phyloP scores from a whole-genome alignment of 1,140 invertebrate genomes.

The Diachasma alloeum region DNA sequence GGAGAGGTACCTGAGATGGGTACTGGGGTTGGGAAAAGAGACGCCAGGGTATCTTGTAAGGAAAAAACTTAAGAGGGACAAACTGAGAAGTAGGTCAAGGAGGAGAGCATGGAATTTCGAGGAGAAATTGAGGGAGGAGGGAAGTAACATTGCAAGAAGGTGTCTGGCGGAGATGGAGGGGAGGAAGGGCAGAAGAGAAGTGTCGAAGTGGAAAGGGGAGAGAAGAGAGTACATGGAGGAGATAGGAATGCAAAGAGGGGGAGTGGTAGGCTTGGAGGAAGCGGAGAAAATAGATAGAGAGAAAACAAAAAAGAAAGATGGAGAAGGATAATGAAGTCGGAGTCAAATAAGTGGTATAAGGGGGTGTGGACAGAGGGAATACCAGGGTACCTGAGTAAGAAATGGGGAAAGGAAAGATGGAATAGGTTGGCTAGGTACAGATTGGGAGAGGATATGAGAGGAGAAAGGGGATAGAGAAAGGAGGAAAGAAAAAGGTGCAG shows the following conservation, averaged over 20 bases:
- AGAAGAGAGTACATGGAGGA: background rate
- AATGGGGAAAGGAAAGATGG: too few species aligned
- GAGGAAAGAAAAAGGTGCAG: too few species aligned
- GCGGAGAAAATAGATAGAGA: background rate
- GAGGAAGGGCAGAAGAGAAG: background rate
- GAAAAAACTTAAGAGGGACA: slow-evolving; percentile 6
- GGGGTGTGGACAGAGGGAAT: background rate
- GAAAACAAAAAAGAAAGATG: background rate
- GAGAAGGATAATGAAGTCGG: background rate
- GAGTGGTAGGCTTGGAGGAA: background rate
- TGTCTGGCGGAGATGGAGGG: background rate
- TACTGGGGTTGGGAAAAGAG: slow-evolving; percentile 17
- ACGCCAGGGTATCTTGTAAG: background rate
- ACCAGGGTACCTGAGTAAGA: background rate
- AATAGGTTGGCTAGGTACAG: too few species aligned
- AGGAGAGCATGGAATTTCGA: slow-evolving; percentile 13
- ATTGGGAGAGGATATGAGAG: too few species aligned
- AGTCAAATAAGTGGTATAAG: background rate
- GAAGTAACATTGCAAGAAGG: background rate
- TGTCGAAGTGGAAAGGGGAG: background rate
- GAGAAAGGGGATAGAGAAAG: too few species aligned
- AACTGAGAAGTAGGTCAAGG: background rate
- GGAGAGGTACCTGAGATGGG: slow-evolving; percentile 21
- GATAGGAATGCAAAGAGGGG: background rate
- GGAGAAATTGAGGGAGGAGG: background rate